phyloP scores from a whole-genome alignment of 2,113 vertebrate genomes.

The Hyaena hyaena region DNA sequence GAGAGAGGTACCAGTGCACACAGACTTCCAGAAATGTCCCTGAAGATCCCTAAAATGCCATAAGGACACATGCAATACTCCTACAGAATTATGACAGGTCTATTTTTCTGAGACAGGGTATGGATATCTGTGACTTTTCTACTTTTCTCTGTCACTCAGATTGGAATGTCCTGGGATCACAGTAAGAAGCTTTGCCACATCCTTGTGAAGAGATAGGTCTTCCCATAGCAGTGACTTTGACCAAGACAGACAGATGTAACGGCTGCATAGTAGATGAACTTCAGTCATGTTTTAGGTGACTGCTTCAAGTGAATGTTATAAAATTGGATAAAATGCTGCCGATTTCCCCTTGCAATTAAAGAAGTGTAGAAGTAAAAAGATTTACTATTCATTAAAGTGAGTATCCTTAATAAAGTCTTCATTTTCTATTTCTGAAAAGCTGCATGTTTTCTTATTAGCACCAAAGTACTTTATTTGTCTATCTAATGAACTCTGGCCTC shows the following conservation, averaged over 20 bases:
- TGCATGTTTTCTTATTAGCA: constrained; percentile 24
- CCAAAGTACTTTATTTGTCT: neutral
- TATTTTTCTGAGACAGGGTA: neutral
- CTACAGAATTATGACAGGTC: neutral
- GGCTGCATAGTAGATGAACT: constrained; percentile 74
- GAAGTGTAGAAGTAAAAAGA: constrained; percentile 67
- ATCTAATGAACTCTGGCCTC: constrained; percentile 13
- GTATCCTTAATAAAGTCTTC: constrained; percentile 61
- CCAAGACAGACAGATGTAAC: constrained; percentile 63
- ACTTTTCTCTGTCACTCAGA: neutral
- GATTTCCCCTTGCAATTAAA: constrained; percentile 72
- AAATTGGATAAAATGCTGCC: constrained; percentile 76
- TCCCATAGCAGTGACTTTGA: constrained; percentile 52
- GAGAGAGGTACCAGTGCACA: neutral
- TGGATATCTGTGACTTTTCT: neutral
- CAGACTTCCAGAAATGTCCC: neutral
- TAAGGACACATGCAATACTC: neutral
- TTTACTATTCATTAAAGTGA: constrained; percentile 66
- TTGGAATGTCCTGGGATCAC: constrained; percentile 2
- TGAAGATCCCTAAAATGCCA: neutral
- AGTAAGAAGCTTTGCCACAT: constrained; percentile 16
- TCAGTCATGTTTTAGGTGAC: constrained; percentile 77
- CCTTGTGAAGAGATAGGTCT: constrained; percentile 33
- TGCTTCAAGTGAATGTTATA: constrained; percentile 70
- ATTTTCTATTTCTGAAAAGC: constrained; percentile 53